Evolutionary conservation across 1,140 invertebrate genomes (phyloP), one percentile per base, ranked within the genome.

Genomic region (Brachystomella parvula): DNA sequence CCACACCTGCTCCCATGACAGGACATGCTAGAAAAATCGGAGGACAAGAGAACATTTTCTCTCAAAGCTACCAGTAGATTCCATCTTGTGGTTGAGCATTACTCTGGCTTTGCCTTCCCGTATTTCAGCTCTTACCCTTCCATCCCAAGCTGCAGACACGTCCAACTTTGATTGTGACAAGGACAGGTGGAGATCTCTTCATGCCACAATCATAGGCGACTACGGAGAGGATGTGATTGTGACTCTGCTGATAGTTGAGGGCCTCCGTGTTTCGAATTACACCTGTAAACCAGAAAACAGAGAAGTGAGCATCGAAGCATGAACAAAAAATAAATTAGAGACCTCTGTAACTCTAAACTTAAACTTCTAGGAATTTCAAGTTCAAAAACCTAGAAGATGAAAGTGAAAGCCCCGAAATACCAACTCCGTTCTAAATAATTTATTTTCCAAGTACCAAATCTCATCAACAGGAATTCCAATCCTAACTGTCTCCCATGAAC

Each of bases 201-300:
- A 93, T 94, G 19, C 92, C 92, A 76, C 94, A 97, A 77, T 97
- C 94, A 76, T 92, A 94, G 0, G 94, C 94, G n/a, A 95, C 91
- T 33, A 96, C 92, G 17, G 88, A 90, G n/a, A 98, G 81, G 69
- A 97, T 96, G 78, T 96, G 92, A 78, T 96, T 98, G 79, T 94
- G 92, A 0, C 89, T 91, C 39, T 87, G 82, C 75, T 91, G 89
- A 79, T 94, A 96, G 64, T 94, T 90, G 69, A 98, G 78, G 0
- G 90, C 87, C 74, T 93, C 90, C 1, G 90, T 96, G 77, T 96
- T 97, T 53, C 88, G 84, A 62, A 98, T 90, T 15, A 87, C 86
- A 63, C 88, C 87, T 87, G 30, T 74, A 72, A 71, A 66, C 63
- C n/a, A n/a, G n/a, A n/a, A n/a, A n/a, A n/a, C n/a, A n/a, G n/a